Evolutionary conservation across 1,140 invertebrate species (phyloP), one percentile per base, ranked within the genome.

Genomic region (Tribolium castaneum): DNA sequence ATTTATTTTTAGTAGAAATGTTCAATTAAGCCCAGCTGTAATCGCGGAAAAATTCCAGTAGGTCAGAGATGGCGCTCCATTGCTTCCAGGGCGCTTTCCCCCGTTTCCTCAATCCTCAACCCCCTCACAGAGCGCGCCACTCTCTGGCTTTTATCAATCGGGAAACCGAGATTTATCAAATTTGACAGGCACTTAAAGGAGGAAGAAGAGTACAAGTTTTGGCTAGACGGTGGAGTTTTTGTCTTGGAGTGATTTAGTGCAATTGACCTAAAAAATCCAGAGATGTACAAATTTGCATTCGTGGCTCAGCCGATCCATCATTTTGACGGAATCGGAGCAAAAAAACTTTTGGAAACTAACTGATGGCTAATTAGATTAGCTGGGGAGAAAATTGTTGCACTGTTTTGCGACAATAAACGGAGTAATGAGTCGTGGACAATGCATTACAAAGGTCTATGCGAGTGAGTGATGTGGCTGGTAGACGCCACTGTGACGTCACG

Each of bases 401-500:
- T n/a, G n/a, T n/a, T n/a, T n/a, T n/a, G n/a, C n/a, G n/a, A n/a
- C n/a, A n/a, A n/a, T n/a, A n/a, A n/a, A n/a, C n/a, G n/a, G n/a
- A 35, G 22, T 62, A 62, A 62, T 62, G 56, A 62, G 56, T 62
- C 56, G 56, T 14, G 56, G 3, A 62, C 34, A 35, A 62, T 66
- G 59, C 59, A 66, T 39, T 35, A 35, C 30, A 66, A 66, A 66
- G 59, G 59, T 66, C 59, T 66, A 35, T 39, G 16, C 7, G 16
- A 30, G 59, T 66, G 59, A 66, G 59, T 35, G 59, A 66, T 66
- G 59, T 66, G 59, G 75, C 78, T 54, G 39, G 70, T 45, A 74
- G 80, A 73, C 80, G 80, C 80, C 80, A 78, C 39, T 71, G 74
- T 79, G 70, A 79, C 74, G 77, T 81, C 77, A 81, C 80, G 80